Percentiles rank a stretch among this genome's conserved stretches.
These are phyloP conservation scores for Mustelus asterias DNA, from an alignment of 2,113 vertebrate species.

Conservation along the genomic window DNA sequence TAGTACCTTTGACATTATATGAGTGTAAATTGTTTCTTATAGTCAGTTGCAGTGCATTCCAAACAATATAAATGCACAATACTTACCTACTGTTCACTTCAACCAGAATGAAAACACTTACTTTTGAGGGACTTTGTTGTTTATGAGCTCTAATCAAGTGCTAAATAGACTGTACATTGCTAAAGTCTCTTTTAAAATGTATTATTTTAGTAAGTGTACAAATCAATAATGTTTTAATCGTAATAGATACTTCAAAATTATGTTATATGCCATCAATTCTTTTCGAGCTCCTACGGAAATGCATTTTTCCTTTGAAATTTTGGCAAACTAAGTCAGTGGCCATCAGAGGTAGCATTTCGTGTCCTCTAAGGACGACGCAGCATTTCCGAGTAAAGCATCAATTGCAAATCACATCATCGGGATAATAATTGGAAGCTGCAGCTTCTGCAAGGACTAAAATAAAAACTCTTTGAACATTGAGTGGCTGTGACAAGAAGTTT, in stretches of 20 bases:
- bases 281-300: constrained; percentile 6
- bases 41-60: background rate
- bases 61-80: background rate
- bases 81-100: background rate
- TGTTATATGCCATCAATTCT: constrained; percentile 30
- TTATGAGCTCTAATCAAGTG: background rate
- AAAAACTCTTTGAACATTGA: background rate
- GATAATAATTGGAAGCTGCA: constrained; percentile 16
- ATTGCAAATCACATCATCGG: constrained; percentile 22
- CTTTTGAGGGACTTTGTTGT: background rate
- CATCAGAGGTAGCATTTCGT: background rate
- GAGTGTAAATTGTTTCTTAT: background rate
- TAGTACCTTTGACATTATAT: background rate
- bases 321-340: constrained; percentile 19
- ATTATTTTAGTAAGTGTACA: background rate
- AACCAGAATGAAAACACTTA: background rate
- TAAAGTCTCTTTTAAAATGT: background rate
- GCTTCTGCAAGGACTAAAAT: background rate
- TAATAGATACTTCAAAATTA: constrained; percentile 35
- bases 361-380: background rate
- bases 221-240: constrained; percentile 31
- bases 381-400: constrained; percentile 30
- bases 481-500: background rate
- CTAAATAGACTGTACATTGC: background rate
- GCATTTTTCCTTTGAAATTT: constrained; percentile 32